phyloP scores from a whole-genome alignment of 2,113 vertebrate genomes.

The Athene cunicularia region DNA sequence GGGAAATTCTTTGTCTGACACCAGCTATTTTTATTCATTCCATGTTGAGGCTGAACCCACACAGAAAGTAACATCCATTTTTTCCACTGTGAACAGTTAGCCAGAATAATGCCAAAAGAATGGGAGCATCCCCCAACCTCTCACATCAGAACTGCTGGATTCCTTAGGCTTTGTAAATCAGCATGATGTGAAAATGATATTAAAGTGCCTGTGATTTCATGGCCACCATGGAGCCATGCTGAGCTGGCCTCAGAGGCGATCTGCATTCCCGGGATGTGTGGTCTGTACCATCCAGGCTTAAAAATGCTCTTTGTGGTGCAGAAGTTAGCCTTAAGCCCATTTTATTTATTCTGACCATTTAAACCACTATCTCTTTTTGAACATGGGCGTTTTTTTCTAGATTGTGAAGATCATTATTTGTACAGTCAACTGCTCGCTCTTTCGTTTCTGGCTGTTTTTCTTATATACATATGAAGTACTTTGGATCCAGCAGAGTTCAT shows the following conservation, averaged over 20 bases:
- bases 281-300: slow-evolving; percentile 7
- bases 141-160: neutral
- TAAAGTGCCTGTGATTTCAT: neutral
- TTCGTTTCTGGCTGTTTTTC: slow-evolving; percentile 17
- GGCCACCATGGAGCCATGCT: neutral
- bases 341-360: slow-evolving; percentile 19
- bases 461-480: slow-evolving; percentile 43
- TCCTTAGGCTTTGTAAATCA: neutral
- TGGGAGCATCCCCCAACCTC: neutral
- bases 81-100: neutral
- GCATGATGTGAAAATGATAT: neutral
- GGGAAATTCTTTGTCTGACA: neutral
- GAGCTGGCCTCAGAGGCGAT: neutral
- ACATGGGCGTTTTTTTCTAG: neutral
- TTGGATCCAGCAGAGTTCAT: slow-evolving; percentile 50
- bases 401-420: slow-evolving; percentile 32
- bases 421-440: neutral
- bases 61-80: neutral
- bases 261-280: neutral
- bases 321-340: neutral
- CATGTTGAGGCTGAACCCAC: neutral
- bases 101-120: neutral
- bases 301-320: slow-evolving; percentile 12
- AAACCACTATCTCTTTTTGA: slow-evolving; percentile 29
- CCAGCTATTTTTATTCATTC: neutral